These are phyloP conservation scores for Prunella fulvescens DNA, from an alignment of 2,113 vertebrate species.

Conservation along the genomic window DNA sequence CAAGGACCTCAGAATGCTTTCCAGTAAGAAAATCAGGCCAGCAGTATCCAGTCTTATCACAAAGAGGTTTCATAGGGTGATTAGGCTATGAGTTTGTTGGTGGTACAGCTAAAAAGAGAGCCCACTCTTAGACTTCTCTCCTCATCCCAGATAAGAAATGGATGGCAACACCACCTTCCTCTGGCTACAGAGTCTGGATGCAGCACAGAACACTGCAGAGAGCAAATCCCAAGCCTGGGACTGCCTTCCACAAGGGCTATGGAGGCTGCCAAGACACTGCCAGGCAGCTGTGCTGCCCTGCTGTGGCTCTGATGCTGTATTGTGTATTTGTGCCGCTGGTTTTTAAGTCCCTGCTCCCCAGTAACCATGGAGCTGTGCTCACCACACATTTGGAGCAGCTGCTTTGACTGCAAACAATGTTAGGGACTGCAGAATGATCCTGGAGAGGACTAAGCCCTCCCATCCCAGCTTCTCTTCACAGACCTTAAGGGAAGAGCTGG, in stretches of 20 bases:
- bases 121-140: not conserved
- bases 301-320: not conserved
- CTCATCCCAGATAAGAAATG: not conserved
- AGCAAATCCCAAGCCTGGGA: not conserved
- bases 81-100: not conserved
- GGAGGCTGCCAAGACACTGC: not conserved
- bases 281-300: not conserved
- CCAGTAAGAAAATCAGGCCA: not conserved
- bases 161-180: not conserved
- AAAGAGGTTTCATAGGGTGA: not conserved
- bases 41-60: not conserved
- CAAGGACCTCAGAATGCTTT: not conserved
- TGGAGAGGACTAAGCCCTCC: not conserved
- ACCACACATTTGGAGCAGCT: not conserved
- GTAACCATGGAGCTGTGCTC: not conserved
- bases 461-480: not conserved
- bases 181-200: not conserved
- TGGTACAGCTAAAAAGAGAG: not conserved
- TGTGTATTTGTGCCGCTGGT: not conserved
- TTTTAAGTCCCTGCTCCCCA: not conserved
- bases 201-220: not conserved
- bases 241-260: not conserved
- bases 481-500: not conserved
- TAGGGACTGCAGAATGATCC: fast-evolving
- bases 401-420: not conserved